Evolutionary conservation across 2,797 vertebrate genomes (phyloP).

Genomic region (Typhlichthys eigenmanni): DNA sequence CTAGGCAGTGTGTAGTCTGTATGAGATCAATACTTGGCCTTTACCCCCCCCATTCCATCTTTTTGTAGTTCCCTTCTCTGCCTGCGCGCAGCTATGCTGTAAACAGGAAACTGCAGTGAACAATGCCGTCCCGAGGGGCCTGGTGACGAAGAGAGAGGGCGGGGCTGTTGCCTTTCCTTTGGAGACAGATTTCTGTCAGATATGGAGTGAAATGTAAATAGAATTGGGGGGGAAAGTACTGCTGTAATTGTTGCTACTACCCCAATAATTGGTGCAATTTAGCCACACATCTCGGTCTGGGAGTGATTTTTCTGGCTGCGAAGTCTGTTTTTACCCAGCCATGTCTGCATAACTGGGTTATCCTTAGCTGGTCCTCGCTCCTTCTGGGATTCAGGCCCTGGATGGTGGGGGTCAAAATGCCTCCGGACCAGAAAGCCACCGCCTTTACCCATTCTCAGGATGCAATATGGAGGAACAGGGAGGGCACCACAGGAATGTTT

Average conservation of each 20-base stretch:
- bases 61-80: background rate
- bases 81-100: slow-evolving; percentile 51
- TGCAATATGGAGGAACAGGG: slow-evolving; percentile 16
- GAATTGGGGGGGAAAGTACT: slow-evolving; percentile 54
- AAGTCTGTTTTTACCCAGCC: slow-evolving; percentile 53
- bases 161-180: background rate
- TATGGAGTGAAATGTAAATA: slow-evolving; percentile 27
- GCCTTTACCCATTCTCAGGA: background rate
- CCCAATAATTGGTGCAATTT: slow-evolving; percentile 57
- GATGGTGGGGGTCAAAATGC: slow-evolving; percentile 21
- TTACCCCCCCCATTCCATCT: slow-evolving; percentile 12
- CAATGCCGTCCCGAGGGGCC: slow-evolving; percentile 51
- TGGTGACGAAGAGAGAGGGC: background rate
- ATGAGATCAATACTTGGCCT: slow-evolving; percentile 9
- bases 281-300: slow-evolving; percentile 36
- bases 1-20: slow-evolving; percentile 12
- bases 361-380: slow-evolving; percentile 14
- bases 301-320: slow-evolving; percentile 44
- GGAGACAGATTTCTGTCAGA: slow-evolving; percentile 17
- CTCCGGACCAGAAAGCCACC: slow-evolving; percentile 18
- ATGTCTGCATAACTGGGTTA: slow-evolving; percentile 45
- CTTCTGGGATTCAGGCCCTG: slow-evolving; percentile 21
- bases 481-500: slow-evolving; percentile 41
- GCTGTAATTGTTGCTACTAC: slow-evolving; percentile 44
- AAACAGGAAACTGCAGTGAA: slow-evolving; percentile 74